Base-by-base conservation (phyloP, 92 coral and sea anemone species). In the Montipora capitata region DNA sequence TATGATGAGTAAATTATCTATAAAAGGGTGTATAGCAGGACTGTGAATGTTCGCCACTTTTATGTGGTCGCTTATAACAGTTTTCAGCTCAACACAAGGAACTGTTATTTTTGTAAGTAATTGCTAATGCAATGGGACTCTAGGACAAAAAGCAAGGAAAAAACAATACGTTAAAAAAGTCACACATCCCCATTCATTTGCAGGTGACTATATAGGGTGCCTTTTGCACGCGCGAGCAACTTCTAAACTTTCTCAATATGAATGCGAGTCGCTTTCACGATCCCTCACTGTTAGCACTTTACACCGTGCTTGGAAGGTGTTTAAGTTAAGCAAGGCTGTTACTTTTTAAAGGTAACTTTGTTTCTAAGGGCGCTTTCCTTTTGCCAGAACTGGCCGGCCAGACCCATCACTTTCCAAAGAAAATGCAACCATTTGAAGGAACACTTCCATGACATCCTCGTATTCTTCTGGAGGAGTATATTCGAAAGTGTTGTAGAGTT, bases 1-100 rank as follows among this genome's bases (percentile, higher is more conserved):
- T 69, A 69, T 69, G 44, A 12, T 69, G 74, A 69, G 45, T 69
- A 69, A 69, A 69, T 66, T 2, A 69, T 69, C 74, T 18, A 69
- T 35, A 69, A 69, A 45, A 45, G 7, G 35, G 74, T 69, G 74
- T 69, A 69, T 69, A 69, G 74, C 74, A 69, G 74, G 74, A 69
- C 74, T 69, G 41, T 39, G 74, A 69, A 69, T 14, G 44, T 69
- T 69, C 74, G 48, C 18, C n/a, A 2, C 51, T 69, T 69, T 69
- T 69, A 40, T 69, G 35, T 69, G 48, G 35, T 27, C 74, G 44
- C 35, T 69, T 69, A 39, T 69, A 69, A 69, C 48, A 69, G 74
- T 66, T 66, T 66, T 66, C 38, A 9, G 43, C 72, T 66, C 72
- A 18, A 66, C 17, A 41, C 40, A 66, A 66, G 72, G 72, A 66